Evolutionary conservation across 2,888 invertebrate species (phyloP).

Genomic region (Acanthosepion pharaonis): DNA sequence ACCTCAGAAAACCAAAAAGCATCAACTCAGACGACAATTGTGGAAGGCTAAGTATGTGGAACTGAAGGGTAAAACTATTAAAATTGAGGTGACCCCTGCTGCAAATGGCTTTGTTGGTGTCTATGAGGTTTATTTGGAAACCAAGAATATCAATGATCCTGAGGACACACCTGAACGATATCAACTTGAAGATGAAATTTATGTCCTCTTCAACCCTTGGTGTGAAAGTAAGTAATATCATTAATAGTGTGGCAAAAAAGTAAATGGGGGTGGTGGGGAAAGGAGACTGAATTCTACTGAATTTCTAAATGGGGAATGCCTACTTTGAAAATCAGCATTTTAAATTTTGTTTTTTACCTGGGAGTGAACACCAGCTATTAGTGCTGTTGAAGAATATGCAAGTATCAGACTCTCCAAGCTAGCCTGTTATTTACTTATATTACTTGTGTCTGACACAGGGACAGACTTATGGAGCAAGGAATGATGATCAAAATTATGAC

Average conservation of each 20-base stretch:
- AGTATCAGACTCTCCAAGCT: no score
- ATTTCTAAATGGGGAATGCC: no score
- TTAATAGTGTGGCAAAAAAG: no score
- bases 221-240: conserved; percentile 80
- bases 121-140: conserved; percentile 64
- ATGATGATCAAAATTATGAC: no score
- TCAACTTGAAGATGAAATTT: conserved; percentile 79
- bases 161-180: conserved; percentile 57
- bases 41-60: neutral
- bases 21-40: conserved; percentile 47
- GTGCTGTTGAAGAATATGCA: no score
- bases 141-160: conserved; percentile 53
- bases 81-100: conserved; percentile 55
- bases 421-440: no score
- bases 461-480: no score
- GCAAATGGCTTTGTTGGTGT: conserved; percentile 63
- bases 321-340: no score
- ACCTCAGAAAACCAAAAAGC: conserved; percentile 23
- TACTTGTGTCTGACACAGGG: no score
- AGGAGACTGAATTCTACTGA: no score
- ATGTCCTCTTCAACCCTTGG: conserved; percentile 93
- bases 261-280: no score
- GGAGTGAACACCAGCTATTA: no score
- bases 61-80: conserved; percentile 51
- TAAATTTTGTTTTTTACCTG: neutral